Percentiles rank a stretch among this genome's conserved stretches.
phyloP scores from a whole-genome alignment of 2,113 vertebrate species.

The Pithys albifrons region DNA sequence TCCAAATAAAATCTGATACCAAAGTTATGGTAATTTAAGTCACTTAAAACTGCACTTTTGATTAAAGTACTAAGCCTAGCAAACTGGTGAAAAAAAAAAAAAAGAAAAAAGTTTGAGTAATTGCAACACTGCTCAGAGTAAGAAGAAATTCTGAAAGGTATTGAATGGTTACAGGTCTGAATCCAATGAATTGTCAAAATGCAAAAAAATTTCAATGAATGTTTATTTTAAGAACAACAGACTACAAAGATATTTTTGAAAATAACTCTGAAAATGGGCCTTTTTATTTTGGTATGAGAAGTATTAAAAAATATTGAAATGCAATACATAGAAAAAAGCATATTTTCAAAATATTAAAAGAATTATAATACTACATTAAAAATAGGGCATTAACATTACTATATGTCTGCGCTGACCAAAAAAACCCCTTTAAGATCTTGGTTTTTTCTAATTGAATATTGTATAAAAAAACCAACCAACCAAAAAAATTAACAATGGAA shows the following conservation, averaged over 20 bases:
- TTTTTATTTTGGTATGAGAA: neutral
- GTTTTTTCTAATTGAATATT: neutral
- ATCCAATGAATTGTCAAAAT: neutral
- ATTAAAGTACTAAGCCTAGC: neutral
- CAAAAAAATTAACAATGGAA: neutral
- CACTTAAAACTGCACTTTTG: neutral
- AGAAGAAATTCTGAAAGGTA: neutral
- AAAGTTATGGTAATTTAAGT: neutral
- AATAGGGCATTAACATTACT: neutral
- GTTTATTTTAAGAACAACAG: neutral
- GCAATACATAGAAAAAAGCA: neutral
- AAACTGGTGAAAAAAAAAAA: accelerated
- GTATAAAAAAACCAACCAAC: neutral
- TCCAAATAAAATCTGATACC: neutral
- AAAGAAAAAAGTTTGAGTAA: neutral
- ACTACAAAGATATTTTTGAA: neutral
- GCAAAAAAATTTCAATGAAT: neutral
- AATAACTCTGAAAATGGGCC: neutral
- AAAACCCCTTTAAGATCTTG: accelerated
- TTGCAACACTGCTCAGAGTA: neutral
- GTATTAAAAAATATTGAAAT: neutral
- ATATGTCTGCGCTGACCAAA: neutral
- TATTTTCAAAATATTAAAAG: neutral
- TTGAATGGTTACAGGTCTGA: neutral
- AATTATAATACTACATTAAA: neutral